phyloP scores from a whole-genome alignment of 2,113 vertebrate genomes.

The Fregata magnificens region DNA sequence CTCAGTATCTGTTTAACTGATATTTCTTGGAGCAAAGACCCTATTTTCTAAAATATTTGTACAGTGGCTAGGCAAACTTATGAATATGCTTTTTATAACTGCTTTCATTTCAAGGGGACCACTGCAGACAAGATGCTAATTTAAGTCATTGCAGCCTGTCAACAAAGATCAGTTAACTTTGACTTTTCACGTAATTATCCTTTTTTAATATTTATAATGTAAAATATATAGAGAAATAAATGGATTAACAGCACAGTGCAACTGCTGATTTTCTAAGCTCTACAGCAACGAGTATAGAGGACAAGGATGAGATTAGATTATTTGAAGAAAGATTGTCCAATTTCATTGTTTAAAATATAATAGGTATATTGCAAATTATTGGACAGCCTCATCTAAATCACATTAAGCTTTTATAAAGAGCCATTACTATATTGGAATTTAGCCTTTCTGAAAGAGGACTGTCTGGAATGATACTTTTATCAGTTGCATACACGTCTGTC shows the following conservation, averaged over 20 bases:
- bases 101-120: background rate
- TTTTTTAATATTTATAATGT: background rate
- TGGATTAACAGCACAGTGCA: background rate
- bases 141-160: background rate
- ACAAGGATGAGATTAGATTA: background rate
- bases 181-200: background rate
- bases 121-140: background rate
- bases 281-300: background rate
- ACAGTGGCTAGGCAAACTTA: background rate
- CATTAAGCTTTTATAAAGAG: background rate
- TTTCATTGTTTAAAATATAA: background rate
- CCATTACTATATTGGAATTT: background rate
- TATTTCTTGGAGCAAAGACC: background rate
- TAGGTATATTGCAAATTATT: background rate
- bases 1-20: background rate
- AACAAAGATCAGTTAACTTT: background rate
- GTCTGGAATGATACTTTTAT: background rate
- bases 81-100: background rate
- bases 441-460: background rate
- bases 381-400: background rate
- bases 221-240: background rate
- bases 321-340: background rate
- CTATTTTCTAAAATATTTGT: constrained; percentile 16
- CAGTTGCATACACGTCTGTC: background rate
- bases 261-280: background rate